Base-by-base conservation (phyloP, 2,797 vertebrate species). In the Anabacerthia variegaticeps region DNA sequence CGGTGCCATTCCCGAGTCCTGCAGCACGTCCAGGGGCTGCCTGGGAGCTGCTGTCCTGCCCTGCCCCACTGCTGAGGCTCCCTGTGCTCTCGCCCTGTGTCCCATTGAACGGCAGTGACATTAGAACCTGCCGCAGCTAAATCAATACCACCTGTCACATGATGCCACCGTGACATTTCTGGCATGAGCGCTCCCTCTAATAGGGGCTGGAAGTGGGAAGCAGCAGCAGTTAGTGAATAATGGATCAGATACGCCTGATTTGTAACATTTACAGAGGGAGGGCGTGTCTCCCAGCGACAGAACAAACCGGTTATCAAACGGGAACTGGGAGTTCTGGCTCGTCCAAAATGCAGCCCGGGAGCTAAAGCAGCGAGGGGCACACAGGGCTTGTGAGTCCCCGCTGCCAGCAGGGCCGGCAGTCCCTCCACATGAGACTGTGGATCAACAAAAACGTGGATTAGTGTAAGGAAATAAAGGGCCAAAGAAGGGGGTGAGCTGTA, bases 221-320 rank as follows among this genome's bases (percentile, higher is more conserved):
- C 94, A 41, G 95, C 92, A 86, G 94, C 92, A 81, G 91, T 56
- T 58, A 24, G 95, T 86, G 93, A 84, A 89, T 95, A 97, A 92
- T 92, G 86, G 94, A 93, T 93, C 73, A 76, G 96, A 91, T 88
- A 84, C 19, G 91, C 71, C 81, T 76, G 91, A 66, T 93, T 32
- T 48, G 88, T 76, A 91, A 43, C 80, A 41, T 93, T 91, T 87
- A 69, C 89, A 66, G 65, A 91, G 96, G 9, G 24, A 62, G 84
- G 94, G 96, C 1, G 92, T 85, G 92, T 95, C 91, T 95, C 91
- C 84, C 75, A 63, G 92, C 78, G 51, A 76, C 91, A 24, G 87
- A 92, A 92, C 92, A 89, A 82, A 69, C 71, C 48, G 84, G 59
- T 91, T 92, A 89, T 82, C 92, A 27, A 26, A 69, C 1, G 54